Percentiles rank a stretch among this genome's conserved stretches.
These are phyloP conservation scores for Xanthia icteritia DNA, from an alignment of 2,888 invertebrate genomes.

Conservation along the genomic window DNA sequence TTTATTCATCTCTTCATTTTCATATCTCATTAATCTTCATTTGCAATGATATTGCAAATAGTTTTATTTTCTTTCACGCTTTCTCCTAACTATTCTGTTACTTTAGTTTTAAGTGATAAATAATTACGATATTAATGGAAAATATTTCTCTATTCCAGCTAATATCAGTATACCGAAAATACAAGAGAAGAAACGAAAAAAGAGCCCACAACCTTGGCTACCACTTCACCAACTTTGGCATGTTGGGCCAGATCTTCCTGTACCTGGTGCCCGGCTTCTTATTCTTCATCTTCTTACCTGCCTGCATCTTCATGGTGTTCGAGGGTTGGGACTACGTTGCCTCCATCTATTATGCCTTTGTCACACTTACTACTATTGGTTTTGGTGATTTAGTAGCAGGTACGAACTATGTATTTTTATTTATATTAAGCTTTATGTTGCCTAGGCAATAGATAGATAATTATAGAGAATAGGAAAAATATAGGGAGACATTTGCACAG, in stretches of 20 bases:
- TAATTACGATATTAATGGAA: not conserved
- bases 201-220: constrained; percentile 91
- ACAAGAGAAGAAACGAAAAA: constrained; percentile 92
- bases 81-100: not conserved
- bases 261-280: constrained; percentile 97
- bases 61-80: not conserved
- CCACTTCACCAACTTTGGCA: constrained; percentile 92
- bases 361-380: constrained; percentile 96
- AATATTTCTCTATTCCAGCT: constrained; percentile 89
- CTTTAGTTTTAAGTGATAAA: not conserved
- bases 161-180: constrained; percentile 94
- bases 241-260: constrained; percentile 94
- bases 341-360: constrained; percentile 96
- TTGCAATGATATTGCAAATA: not conserved
- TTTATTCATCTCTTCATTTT: not conserved
- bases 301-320: constrained; percentile 95
- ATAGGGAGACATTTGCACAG: not conserved
- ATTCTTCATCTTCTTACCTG: constrained; percentile 96
- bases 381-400: constrained; percentile 98
- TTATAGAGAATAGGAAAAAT: not conserved
- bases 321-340: constrained; percentile 96
- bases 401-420: constrained; percentile 68
- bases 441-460: not conserved
- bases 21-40: not conserved
- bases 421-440: not conserved